Conservation (phyloP, 2,888 invertebrate species). For the Trypoxylon attenuatum region DNA sequence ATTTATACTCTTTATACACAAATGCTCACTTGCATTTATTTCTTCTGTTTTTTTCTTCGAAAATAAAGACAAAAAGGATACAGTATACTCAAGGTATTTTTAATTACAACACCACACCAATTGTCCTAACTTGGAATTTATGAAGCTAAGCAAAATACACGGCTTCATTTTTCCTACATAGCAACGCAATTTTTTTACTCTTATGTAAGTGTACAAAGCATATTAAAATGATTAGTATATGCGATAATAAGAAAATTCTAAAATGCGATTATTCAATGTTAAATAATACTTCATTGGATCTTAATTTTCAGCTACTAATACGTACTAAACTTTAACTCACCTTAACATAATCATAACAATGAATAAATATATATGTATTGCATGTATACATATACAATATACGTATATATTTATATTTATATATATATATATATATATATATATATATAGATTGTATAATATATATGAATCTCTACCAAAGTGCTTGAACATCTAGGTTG, state of each 20-base stretch:
- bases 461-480: no score
- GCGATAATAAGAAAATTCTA: slow-evolving; percentile 29
- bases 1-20: not conserved
- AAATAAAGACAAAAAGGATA: not conserved
- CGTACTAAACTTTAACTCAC: slow-evolving; percentile 51
- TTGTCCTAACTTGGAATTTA: slow-evolving; percentile 3
- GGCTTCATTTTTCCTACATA: slow-evolving; percentile 43
- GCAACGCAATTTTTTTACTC: slow-evolving; percentile 50
- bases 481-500: no score
- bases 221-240: slow-evolving; percentile 41
- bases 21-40: not conserved
- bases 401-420: not conserved
- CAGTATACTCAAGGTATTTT: not conserved
- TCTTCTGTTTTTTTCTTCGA: not conserved
- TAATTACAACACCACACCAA: not conserved
- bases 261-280: slow-evolving; percentile 27
- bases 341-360: slow-evolving; percentile 59
- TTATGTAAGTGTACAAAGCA: slow-evolving; percentile 37
- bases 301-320: slow-evolving; percentile 18
- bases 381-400: slow-evolving; percentile 10
- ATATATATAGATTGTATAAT: no score
- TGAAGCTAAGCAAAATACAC: slow-evolving; percentile 48
- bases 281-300: slow-evolving; percentile 40
- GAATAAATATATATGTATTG: slow-evolving; percentile 46
- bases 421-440: slow-evolving; percentile 2